Base-by-base conservation (phyloP, 2,113 vertebrate species). In the Hydrochoerus hydrochaeris region DNA sequence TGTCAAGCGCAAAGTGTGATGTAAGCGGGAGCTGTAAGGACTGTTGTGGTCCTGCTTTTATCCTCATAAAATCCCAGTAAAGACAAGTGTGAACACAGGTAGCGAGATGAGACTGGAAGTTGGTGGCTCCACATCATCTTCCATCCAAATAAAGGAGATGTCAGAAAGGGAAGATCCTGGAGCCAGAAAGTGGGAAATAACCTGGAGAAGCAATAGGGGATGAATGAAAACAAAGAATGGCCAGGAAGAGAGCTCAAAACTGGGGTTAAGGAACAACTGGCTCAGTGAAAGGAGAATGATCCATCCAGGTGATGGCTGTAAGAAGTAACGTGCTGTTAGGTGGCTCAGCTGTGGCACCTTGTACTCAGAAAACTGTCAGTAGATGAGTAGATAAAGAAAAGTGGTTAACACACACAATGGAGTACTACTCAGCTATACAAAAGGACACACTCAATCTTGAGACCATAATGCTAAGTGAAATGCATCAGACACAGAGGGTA, bases 21-120 rank as follows among this genome's bases (percentile, higher is more conserved):
- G 77, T 63, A 88, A 94, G 90, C 52, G 8, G 41, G 62, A 88
- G 35, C 73, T 84, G 57, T 91, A 93, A 82, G 10, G 14, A 83
- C 78, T 73, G 19, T 85, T 71, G 65, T 16, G 77, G 35, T 19
- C 65, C 58, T 26, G 11, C 58, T 35, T 71, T 65, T 84, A 65
- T 14, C 12, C 71, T 58, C 19, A 35, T 87, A 80, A 94, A 91
- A 80, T 85, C 26, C 38, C 87, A 52, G 67, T 52, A 93, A 78
- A 92, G 67, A 54, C 8, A 69, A 60, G 12, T 88, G 26, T 91
- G 78, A 93, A 75, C 19, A 41, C 5, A 84, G 73, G 82, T 84
- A 85, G 57, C 84, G 30, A 26, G 32, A 88, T 5, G 67, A 49
- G 52, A 84, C 28, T 20, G 17, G 32, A 28, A 46, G 26, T 16